Evolutionary conservation across 1,140 invertebrate genomes (phyloP).

Genomic region (Drosophila athabasca): DNA sequence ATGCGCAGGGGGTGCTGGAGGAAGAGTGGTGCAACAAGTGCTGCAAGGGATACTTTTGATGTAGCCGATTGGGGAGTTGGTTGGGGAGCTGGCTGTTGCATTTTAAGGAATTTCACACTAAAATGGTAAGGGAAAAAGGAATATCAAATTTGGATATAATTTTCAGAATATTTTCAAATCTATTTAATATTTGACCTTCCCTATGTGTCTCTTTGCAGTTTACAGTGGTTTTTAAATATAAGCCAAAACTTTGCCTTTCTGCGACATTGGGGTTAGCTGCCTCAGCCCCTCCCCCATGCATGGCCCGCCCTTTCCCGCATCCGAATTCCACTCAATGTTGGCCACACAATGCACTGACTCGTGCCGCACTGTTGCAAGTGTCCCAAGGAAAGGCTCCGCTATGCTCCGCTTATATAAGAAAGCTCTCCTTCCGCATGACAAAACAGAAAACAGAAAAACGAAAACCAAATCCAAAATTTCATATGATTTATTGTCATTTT

Average conservation of each 20-base stretch:
- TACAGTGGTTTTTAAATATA: too few species aligned
- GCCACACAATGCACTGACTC: constrained; percentile 44
- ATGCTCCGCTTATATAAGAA: constrained; percentile 35
- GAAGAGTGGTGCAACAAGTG: constrained; percentile 23
- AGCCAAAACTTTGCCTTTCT: too few species aligned
- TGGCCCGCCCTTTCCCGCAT: too few species aligned
- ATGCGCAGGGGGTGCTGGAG: not conserved
- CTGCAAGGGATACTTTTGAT: constrained; percentile 66
- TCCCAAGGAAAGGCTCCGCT: constrained; percentile 11
- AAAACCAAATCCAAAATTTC: constrained; percentile 47
- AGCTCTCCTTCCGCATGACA: constrained; percentile 31
- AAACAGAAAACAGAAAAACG: constrained; percentile 31
- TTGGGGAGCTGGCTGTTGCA: not conserved
- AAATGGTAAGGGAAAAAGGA: not conserved
- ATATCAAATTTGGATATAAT: too few species aligned
- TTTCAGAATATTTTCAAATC: too few species aligned
- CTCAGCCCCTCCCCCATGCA: too few species aligned
- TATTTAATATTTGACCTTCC: too few species aligned
- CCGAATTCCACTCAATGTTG: constrained; percentile 3
- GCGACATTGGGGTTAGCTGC: too few species aligned
- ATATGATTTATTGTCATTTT: constrained; percentile 83
- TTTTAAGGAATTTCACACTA: not conserved
- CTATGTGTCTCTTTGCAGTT: too few species aligned
- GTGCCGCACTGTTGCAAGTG: constrained; percentile 43
- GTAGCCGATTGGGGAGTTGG: constrained; percentile 46